Percentiles rank a stretch among this genome's conserved stretches.
phyloP scores from a whole-genome alignment of 2,888 invertebrate genomes.

The Elegia similella region DNA sequence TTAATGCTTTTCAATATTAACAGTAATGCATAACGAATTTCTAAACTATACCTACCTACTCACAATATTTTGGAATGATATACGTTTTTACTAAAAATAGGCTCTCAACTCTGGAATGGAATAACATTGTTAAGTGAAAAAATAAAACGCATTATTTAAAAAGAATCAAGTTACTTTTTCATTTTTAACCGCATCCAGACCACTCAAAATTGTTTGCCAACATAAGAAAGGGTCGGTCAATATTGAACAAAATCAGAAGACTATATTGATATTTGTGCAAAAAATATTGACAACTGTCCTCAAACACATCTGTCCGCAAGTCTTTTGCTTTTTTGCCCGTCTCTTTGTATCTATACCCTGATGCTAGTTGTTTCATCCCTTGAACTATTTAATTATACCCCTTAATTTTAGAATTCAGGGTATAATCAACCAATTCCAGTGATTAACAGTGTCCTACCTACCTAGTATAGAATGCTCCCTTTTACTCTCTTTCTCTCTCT shows the following conservation, averaged over 20 bases:
- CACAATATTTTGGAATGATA: too few relatives aligned
- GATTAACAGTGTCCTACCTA: too few relatives aligned
- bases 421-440: too few relatives aligned
- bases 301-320: constrained; percentile 4
- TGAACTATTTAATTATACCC: too few relatives aligned
- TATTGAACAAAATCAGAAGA: constrained; percentile 6
- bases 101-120: too few relatives aligned
- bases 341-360: background rate
- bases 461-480: too few relatives aligned
- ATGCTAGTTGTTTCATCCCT: background rate
- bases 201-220: constrained; percentile 6
- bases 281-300: constrained; percentile 3
- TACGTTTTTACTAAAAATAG: too few relatives aligned
- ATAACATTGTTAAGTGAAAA: background rate
- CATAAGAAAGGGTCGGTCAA: constrained; percentile 1
- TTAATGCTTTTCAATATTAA: background rate
- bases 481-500: too few relatives aligned
- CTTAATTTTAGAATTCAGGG: too few relatives aligned
- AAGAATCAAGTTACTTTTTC: background rate
- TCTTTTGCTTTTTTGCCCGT: background rate
- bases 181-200: background rate
- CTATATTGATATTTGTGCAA: constrained; percentile 19
- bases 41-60: too few relatives aligned
- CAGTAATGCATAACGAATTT: background rate
- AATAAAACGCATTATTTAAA: background rate